phyloP scores from a whole-genome alignment of 1,140 invertebrate species.

The Lordiphosa collinella region DNA sequence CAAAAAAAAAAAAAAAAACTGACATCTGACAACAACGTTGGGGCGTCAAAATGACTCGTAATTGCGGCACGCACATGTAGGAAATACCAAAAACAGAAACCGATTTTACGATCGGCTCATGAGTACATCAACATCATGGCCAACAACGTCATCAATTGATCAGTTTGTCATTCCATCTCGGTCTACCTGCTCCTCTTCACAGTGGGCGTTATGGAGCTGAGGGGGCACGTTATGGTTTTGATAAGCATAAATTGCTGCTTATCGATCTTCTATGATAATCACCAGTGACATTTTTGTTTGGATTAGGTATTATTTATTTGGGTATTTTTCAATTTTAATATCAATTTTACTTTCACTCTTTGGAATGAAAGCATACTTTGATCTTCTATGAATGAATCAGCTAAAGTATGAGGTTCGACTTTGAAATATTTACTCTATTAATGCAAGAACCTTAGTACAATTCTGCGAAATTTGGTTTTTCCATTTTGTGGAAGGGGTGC shows the following conservation, averaged over 20 bases:
- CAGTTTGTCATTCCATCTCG: conserved; percentile 64
- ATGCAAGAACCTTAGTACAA: too few species aligned
- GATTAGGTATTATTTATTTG: too few species aligned
- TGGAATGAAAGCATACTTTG: too few species aligned
- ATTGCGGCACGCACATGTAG: conserved; percentile 66
- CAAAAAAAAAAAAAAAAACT: conserved; percentile 12
- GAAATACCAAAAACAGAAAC: conserved; percentile 14
- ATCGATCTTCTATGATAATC: conserved; percentile 67
- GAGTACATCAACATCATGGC: conserved; percentile 9
- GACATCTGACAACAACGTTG: conserved; percentile 23
- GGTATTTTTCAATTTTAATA: too few species aligned
- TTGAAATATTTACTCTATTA: too few species aligned
- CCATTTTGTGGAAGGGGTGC: too few species aligned
- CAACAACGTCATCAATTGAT: conserved; percentile 15
- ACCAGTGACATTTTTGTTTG: conserved; percentile 1
- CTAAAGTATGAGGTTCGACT: too few species aligned
- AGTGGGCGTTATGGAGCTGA: background rate
- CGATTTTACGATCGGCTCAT: conserved; percentile 29
- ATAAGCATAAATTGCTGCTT: conserved; percentile 67
- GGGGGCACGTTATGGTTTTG: conserved; percentile 52
- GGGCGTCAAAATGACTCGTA: conserved; percentile 68
- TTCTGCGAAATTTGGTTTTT: too few species aligned
- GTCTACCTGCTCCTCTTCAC: conserved; percentile 6
- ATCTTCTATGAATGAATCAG: too few species aligned
- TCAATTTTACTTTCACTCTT: too few species aligned